Percentiles rank a stretch among this genome's conserved stretches.
Evolutionary conservation across 1,140 invertebrate genomes (phyloP).

Genomic region (Cheumatopsyche charites): DNA sequence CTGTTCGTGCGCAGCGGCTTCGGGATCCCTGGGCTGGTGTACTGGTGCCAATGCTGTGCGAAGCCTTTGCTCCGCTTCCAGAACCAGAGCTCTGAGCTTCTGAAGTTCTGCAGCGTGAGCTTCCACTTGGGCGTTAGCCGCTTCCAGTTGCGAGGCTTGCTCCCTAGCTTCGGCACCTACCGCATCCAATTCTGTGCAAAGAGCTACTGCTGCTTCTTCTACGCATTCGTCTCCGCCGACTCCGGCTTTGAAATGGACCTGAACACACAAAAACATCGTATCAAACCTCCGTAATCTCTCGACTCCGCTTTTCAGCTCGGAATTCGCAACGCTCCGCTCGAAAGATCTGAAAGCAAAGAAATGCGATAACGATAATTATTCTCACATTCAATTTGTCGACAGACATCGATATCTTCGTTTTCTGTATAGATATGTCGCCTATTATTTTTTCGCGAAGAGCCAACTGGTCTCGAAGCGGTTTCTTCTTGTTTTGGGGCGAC

Average conservation of each 20-base stretch:
- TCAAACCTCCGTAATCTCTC: background rate
- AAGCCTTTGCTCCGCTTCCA: constrained; percentile 85
- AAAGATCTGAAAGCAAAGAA: background rate
- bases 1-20: constrained; percentile 84
- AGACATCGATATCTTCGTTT: constrained; percentile 89
- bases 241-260: constrained; percentile 87
- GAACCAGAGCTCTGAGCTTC: constrained; percentile 78
- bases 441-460: constrained; percentile 84
- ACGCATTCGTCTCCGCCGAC: constrained; percentile 80
- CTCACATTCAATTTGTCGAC: constrained; percentile 88
- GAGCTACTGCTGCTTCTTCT: constrained; percentile 70
- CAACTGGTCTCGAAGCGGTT: constrained; percentile 83
- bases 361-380: constrained; percentile 31
- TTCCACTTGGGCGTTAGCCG: constrained; percentile 84
- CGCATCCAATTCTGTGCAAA: constrained; percentile 71
- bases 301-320: background rate
- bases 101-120: constrained; percentile 89
- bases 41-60: constrained; percentile 76
- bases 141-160: constrained; percentile 75
- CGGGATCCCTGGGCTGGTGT: constrained; percentile 79
- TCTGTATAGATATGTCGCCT: constrained; percentile 86
- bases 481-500: constrained; percentile 81
- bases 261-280: constrained; percentile 40
- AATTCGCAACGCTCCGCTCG: background rate
- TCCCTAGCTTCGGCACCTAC: constrained; percentile 70